A percentile compares a stretch with the other conserved stretches of the same genome.
phyloP scores from a whole-genome alignment of 2,113 vertebrate genomes.

The Apteryx mantelli region DNA sequence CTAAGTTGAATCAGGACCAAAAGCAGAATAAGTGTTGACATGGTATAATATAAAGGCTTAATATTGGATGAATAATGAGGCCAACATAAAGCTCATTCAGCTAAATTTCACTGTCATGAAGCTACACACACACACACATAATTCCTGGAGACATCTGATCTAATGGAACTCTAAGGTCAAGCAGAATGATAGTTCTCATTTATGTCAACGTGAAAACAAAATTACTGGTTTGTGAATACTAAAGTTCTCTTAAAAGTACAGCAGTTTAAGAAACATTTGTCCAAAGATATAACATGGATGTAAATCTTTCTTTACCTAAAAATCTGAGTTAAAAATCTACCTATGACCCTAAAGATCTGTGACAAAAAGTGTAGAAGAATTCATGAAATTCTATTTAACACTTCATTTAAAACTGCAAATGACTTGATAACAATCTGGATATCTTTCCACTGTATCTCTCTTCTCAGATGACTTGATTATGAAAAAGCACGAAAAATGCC shows the following conservation, averaged over 20 bases:
- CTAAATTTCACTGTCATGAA: conserved; percentile 10
- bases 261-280: not conserved
- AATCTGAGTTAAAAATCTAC: not conserved
- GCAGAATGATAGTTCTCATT: not conserved
- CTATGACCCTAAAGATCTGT: not conserved
- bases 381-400: not conserved
- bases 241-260: not conserved
- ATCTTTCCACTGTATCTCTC: not conserved
- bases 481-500: not conserved
- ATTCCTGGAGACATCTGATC: not conserved
- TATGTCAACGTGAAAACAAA: conserved; percentile 5
- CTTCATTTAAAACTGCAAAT: conserved; percentile 15
- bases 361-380: not conserved
- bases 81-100: conserved; percentile 5
- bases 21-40: not conserved
- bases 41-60: not conserved
- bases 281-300: not conserved
- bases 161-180: conserved; percentile 8
- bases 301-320: not conserved
- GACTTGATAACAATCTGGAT: not conserved
- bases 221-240: not conserved
- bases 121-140: not conserved
- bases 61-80: not conserved
- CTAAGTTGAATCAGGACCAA: not conserved
- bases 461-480: not conserved